phyloP scores from a whole-genome alignment of 1,140 invertebrate species.

The Tetramorium simillimum region DNA sequence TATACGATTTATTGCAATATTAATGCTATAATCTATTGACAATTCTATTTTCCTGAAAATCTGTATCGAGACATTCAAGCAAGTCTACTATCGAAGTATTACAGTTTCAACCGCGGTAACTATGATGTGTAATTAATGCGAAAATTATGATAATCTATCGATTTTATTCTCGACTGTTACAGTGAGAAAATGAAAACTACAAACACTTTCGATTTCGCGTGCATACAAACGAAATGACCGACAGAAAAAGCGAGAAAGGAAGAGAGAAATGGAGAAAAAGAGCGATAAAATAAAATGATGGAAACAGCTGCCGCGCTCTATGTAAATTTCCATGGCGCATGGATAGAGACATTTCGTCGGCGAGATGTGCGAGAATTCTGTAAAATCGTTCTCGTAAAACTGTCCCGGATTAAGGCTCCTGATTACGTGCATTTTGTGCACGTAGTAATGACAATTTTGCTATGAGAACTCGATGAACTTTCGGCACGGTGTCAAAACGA shows the following conservation, averaged over 20 bases:
- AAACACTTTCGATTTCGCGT: conserved; percentile 69
- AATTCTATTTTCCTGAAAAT: conserved; percentile 33
- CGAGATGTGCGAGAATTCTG: conserved; percentile 28
- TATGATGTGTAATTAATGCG: background rate
- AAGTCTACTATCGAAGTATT: background rate
- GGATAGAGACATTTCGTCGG: conserved; percentile 59
- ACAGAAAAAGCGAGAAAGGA: background rate
- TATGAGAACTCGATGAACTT: conserved; percentile 5
- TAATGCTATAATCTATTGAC: background rate
- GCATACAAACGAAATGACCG: conserved; percentile 19
- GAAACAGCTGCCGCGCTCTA: conserved; percentile 63
- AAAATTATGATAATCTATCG: background rate
- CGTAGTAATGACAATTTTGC: conserved; percentile 55
- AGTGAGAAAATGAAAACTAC: conserved; percentile 49
- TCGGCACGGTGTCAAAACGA: background rate
- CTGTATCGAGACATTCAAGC: background rate
- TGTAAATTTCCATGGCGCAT: conserved; percentile 66
- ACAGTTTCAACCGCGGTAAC: background rate
- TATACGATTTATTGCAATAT: conserved; percentile 31
- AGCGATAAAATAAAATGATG: conserved; percentile 60
- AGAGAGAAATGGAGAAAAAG: conserved; percentile 7
- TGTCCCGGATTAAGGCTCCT: conserved; percentile 52
- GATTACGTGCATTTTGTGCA: conserved; percentile 58
- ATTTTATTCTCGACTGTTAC: background rate
- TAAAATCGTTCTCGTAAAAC: conserved; percentile 70